Conservation (phyloP, 1,140 invertebrate species). For the Pectinophora gossypiella region DNA sequence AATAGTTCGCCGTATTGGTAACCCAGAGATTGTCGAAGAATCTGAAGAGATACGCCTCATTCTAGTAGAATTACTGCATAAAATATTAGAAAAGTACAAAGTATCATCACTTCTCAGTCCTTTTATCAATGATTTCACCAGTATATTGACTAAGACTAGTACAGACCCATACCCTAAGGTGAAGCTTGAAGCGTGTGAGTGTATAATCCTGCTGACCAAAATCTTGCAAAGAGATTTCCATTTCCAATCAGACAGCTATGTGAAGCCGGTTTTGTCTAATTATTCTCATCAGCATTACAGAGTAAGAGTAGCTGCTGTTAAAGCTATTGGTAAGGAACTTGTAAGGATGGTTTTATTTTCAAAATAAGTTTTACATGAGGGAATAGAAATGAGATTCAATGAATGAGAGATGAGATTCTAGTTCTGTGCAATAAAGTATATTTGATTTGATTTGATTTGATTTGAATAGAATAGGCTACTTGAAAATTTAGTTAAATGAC, state of each 20-base stretch:
- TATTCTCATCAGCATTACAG: slow-evolving; percentile 89
- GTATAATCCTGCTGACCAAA: slow-evolving; percentile 80
- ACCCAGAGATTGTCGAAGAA: slow-evolving; percentile 84
- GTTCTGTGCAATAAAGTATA: too few relatives aligned
- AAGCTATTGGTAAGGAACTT: slow-evolving; percentile 78
- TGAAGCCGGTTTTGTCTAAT: slow-evolving; percentile 83
- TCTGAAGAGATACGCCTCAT: slow-evolving; percentile 91
- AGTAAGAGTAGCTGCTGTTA: slow-evolving; percentile 83
- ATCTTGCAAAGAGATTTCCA: slow-evolving; percentile 84
- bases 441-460: too few relatives aligned
- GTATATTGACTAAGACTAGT: slow-evolving; percentile 83
- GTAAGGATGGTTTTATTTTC: not conserved
- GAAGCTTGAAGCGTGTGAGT: slow-evolving; percentile 85
- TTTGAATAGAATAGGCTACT: not conserved
- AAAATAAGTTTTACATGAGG: too few relatives aligned
- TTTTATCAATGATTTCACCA: slow-evolving; percentile 85
- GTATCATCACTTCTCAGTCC: slow-evolving; percentile 61
- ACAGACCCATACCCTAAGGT: slow-evolving; percentile 87
- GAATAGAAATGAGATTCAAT: too few relatives aligned
- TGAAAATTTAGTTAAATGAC: not conserved
- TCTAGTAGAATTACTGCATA: slow-evolving; percentile 79
- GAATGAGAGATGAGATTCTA: too few relatives aligned
- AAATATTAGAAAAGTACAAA: slow-evolving; percentile 81
- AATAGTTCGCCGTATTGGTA: slow-evolving; percentile 84
- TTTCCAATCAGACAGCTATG: slow-evolving; percentile 81